These are phyloP conservation scores for Progne subis DNA, from an alignment of 2,113 vertebrate genomes.

Conservation along the genomic window DNA sequence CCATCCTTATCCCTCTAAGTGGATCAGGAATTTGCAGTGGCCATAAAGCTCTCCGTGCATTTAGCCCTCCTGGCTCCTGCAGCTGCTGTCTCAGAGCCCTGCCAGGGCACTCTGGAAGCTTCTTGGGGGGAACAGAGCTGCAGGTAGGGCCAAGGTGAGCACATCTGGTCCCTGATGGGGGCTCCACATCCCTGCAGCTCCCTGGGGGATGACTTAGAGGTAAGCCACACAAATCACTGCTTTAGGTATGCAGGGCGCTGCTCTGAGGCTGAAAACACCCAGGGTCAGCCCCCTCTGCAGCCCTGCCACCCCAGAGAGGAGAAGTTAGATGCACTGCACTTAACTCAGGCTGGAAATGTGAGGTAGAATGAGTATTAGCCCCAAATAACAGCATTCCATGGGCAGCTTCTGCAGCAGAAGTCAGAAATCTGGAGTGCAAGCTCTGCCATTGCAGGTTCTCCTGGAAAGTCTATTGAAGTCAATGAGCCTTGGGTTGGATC, in stretches of 20 bases:
- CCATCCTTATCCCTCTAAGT: background rate
- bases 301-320: background rate
- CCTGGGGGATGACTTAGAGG: background rate
- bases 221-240: background rate
- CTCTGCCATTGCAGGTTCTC: background rate
- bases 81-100: background rate
- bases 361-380: background rate
- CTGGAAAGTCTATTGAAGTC: slow-evolving; percentile 46
- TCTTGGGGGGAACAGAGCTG: background rate
- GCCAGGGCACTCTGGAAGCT: background rate
- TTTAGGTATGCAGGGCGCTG: background rate
- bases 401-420: background rate
- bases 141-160: background rate
- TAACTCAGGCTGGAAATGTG: background rate
- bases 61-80: background rate
- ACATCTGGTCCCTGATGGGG: background rate
- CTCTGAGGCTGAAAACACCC: background rate
- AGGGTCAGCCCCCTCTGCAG: background rate
- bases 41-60: background rate
- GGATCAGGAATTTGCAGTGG: background rate
- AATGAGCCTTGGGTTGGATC: slow-evolving; percentile 54
- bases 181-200: background rate
- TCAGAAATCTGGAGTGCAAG: background rate
- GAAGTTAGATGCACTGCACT: background rate
- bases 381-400: background rate